Conservation (phyloP, 2,797 vertebrate species). For the Sebastolobus alascanus region DNA sequence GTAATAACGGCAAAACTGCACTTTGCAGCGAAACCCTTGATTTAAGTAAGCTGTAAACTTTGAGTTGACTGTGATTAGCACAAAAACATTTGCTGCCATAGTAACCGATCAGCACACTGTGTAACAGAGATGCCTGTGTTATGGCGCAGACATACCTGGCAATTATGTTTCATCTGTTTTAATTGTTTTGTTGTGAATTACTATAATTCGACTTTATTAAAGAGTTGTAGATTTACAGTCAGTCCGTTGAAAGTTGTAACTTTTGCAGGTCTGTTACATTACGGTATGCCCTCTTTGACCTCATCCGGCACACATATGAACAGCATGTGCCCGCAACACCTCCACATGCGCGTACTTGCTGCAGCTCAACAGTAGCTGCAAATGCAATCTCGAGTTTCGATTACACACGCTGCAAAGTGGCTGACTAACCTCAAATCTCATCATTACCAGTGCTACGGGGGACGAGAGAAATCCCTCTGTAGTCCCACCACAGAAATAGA, state of each 20-base stretch:
- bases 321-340: constrained; percentile 30
- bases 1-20: constrained; percentile 71
- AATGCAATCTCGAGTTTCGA: constrained; percentile 64
- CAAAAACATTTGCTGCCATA: constrained; percentile 81
- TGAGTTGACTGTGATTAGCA: constrained; percentile 79
- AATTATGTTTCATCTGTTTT: constrained; percentile 78
- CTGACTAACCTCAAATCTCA: constrained; percentile 69
- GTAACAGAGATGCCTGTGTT: constrained; percentile 60
- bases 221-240: constrained; percentile 55
- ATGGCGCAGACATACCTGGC: constrained; percentile 61
- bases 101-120: constrained; percentile 70
- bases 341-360: constrained; percentile 37
- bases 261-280: constrained; percentile 1
- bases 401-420: constrained; percentile 55
- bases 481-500: constrained; percentile 74
- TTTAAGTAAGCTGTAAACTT: constrained; percentile 80
- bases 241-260: constrained; percentile 22
- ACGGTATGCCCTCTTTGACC: constrained; percentile 30
- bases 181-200: constrained; percentile 61
- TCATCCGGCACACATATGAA: constrained; percentile 15
- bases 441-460: constrained; percentile 62
- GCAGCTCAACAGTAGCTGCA: constrained; percentile 65
- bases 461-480: constrained; percentile 55
- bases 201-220: constrained; percentile 75
- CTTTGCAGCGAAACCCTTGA: constrained; percentile 77